These are phyloP conservation scores for Anarrhichthys ocellatus DNA, from an alignment of 2,113 vertebrate genomes.

Conservation along the genomic window DNA sequence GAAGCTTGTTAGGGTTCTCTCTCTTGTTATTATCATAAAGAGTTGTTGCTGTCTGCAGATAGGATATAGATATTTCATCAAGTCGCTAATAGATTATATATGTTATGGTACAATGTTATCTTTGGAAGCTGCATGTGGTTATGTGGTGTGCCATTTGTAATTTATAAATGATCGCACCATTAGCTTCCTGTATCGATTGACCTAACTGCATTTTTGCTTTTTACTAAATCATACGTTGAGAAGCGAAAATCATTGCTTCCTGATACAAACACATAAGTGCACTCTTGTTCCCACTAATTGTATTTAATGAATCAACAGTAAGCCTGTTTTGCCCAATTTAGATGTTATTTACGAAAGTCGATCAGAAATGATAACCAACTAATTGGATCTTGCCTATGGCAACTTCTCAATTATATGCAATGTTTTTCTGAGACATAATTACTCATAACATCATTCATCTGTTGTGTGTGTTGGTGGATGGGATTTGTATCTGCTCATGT, in stretches of 20 bases:
- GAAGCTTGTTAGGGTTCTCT: neutral
- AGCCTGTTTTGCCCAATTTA: conserved; percentile 17
- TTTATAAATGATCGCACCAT: neutral
- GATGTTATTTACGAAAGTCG: conserved; percentile 34
- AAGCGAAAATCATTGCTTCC: neutral
- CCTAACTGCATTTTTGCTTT: neutral
- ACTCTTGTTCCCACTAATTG: conserved; percentile 25
- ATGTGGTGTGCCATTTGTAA: neutral
- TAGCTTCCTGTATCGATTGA: neutral
- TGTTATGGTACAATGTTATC: neutral
- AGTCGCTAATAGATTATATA: neutral
- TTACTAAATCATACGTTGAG: neutral
- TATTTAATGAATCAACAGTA: conserved; percentile 30
- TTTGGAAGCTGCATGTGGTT: neutral
- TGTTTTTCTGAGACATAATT: conserved; percentile 31
- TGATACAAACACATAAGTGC: neutral
- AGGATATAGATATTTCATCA: conserved; percentile 4
- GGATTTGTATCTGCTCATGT: conserved; percentile 1
- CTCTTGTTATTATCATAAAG: neutral
- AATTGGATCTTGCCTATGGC: conserved; percentile 33
- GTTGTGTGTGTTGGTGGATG: conserved; percentile 9
- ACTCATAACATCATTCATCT: conserved; percentile 6
- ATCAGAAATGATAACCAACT: conserved; percentile 35
- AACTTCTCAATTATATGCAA: conserved; percentile 29
- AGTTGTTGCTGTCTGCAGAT: neutral